Percentiles rank a stretch among this genome's conserved stretches.
phyloP scores from a whole-genome alignment of 1,140 invertebrate species.

The Leptinotarsa undecemlineata region DNA sequence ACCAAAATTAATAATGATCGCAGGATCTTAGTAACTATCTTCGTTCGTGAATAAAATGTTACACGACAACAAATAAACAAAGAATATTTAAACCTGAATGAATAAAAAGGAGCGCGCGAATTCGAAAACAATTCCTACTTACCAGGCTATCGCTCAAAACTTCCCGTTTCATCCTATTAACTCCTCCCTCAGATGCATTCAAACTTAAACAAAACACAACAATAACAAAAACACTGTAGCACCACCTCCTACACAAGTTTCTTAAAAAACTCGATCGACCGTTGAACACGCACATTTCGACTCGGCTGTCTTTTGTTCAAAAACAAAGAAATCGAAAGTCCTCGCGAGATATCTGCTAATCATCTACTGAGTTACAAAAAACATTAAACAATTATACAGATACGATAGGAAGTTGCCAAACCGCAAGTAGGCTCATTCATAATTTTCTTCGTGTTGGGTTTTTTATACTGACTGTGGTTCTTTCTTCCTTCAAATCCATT shows the following conservation, averaged over 20 bases:
- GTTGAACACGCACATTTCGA: neutral
- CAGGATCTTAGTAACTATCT: too few relatives aligned
- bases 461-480: neutral
- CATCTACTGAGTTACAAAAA: constrained; percentile 14
- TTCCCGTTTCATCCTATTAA: constrained; percentile 14
- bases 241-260: constrained; percentile 9
- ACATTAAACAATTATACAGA: neutral
- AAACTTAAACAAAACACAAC: constrained; percentile 16
- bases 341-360: constrained; percentile 9
- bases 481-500: neutral
- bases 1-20: too few relatives aligned
- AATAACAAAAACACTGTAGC: constrained; percentile 16
- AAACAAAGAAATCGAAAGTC: constrained; percentile 14
- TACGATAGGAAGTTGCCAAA: neutral
- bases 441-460: neutral
- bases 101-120: neutral
- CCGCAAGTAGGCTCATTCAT: constrained; percentile 11
- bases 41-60: too few relatives aligned
- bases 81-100: neutral
- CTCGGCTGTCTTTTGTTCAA: constrained; percentile 17
- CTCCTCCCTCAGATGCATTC: neutral
- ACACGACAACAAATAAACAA: too few relatives aligned
- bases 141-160: constrained; percentile 9
- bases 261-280: neutral
- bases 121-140: neutral